Evolutionary conservation across 2,113 vertebrate species (phyloP).

Genomic region (Noctilio leporinus): DNA sequence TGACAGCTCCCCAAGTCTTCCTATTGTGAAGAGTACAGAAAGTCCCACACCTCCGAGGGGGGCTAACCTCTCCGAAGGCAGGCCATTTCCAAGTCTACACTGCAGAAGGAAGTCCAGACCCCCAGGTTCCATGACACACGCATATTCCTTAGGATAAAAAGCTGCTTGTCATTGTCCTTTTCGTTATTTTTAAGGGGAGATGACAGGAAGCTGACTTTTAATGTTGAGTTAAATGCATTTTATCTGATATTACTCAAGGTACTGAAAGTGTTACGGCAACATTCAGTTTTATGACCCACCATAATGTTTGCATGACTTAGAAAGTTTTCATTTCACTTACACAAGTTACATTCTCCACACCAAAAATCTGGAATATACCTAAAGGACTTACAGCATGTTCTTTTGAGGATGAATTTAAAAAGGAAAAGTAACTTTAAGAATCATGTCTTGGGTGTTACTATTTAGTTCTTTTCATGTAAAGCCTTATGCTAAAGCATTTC

Average conservation of each 20-base stretch:
- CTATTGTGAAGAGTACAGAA: conserved; percentile 61
- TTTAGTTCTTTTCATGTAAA: conserved; percentile 47
- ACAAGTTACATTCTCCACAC: neutral
- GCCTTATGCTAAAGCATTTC: conserved; percentile 30
- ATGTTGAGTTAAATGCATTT: conserved; percentile 36
- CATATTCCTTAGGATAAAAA: neutral
- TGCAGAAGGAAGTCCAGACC: neutral
- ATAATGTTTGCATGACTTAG: conserved; percentile 53
- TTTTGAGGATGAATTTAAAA: conserved; percentile 42
- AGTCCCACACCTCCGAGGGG: conserved; percentile 43
- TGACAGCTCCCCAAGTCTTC: conserved; percentile 52
- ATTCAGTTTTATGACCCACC: conserved; percentile 42
- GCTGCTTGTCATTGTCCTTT: neutral
- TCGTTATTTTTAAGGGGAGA: neutral
- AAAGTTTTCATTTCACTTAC: conserved; percentile 68
- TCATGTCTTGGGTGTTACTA: neutral
- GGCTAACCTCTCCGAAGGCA: conserved; percentile 31
- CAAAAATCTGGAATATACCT: conserved; percentile 62
- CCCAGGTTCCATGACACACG: neutral
- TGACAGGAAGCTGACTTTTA: conserved; percentile 17
- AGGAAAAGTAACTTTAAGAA: conserved; percentile 18
- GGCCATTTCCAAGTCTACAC: conserved; percentile 37
- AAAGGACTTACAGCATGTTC: conserved; percentile 24
- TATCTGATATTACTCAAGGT: conserved; percentile 6
- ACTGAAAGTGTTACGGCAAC: conserved; percentile 11